Evolutionary conservation across 2,113 vertebrate species (phyloP).

Genomic region (Osmerus eperlanus): DNA sequence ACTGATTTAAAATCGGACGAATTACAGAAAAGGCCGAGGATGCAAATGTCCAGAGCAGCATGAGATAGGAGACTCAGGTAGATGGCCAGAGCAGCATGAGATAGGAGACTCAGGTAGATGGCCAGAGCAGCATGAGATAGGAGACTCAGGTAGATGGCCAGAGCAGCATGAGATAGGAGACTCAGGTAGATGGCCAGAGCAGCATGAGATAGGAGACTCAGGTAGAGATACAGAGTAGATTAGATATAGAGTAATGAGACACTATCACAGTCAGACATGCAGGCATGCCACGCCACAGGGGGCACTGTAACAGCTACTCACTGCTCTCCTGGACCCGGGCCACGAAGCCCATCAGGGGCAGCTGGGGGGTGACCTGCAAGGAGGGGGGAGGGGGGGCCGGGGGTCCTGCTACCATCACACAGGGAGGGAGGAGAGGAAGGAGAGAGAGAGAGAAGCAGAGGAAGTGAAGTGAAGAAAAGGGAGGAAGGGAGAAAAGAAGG

Average conservation of each 20-base stretch:
- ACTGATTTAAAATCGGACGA: not conserved
- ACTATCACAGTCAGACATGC: conserved; percentile 10
- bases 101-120: not conserved
- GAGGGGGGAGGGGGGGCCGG: conserved; percentile 96
- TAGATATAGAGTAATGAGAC: too few relatives aligned
- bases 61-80: not conserved
- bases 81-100: not conserved
- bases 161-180: not conserved
- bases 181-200: not conserved
- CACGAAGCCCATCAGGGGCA: conserved; percentile 99
- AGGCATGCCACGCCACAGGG: not conserved
- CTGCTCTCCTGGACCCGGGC: conserved; percentile 99
- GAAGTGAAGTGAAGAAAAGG: not conserved
- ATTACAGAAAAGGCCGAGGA: not conserved
- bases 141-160: not conserved
- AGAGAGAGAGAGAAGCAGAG: not conserved
- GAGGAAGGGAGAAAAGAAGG: not conserved
- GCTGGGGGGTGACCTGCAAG: conserved; percentile 99
- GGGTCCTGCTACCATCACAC: conserved; percentile 78
- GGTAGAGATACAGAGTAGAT: not conserved
- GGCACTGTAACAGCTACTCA: conserved; percentile 77
- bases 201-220: not conserved
- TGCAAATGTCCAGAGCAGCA: not conserved
- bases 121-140: not conserved
- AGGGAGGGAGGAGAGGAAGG: conserved; percentile 7